Percentiles rank a stretch among this genome's conserved stretches.
Evolutionary conservation across 2,888 invertebrate genomes (phyloP).

Genomic region (Cataglyphis albicans): DNA sequence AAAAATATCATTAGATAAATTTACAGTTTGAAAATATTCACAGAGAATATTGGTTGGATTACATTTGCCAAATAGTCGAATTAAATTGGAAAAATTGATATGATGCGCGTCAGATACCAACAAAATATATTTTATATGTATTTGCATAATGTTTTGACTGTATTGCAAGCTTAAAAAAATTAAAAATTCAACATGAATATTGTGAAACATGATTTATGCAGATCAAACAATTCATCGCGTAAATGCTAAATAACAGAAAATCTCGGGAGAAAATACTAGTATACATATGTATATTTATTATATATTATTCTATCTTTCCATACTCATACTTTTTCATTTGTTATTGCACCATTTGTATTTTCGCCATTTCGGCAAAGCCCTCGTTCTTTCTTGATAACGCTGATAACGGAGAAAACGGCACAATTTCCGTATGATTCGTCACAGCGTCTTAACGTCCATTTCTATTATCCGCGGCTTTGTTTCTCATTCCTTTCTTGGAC

Average conservation of each 20-base stretch:
- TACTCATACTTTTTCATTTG: not conserved
- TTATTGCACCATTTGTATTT: not conserved
- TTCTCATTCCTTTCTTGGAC: conserved; percentile 41
- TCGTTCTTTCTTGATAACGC: not conserved
- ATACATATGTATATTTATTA: not conserved
- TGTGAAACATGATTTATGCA: not conserved
- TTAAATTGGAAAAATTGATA: conserved; percentile 20
- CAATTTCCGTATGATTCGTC: conserved; percentile 48
- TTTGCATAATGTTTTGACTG: conserved; percentile 23
- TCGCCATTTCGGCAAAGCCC: conserved; percentile 1
- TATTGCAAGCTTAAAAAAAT: conserved; percentile 23
- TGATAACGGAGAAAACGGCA: conserved; percentile 13
- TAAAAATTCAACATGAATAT: not conserved
- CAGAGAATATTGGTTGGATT: not conserved
- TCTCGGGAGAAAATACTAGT: not conserved
- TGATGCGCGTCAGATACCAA: not conserved
- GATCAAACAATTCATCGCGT: not conserved
- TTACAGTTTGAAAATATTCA: not conserved
- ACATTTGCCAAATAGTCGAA: not conserved
- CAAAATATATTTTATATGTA: conserved; percentile 23
- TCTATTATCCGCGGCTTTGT: conserved; percentile 52
- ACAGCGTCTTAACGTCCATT: conserved; percentile 31
- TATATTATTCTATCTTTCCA: not conserved
- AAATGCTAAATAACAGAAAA: conserved; percentile 23
- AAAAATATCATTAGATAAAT: conserved; percentile 49